Percentiles rank a stretch among this genome's conserved stretches.
Evolutionary conservation across 2,113 vertebrate species (phyloP).

Genomic region (Oncorhynchus nerka): DNA sequence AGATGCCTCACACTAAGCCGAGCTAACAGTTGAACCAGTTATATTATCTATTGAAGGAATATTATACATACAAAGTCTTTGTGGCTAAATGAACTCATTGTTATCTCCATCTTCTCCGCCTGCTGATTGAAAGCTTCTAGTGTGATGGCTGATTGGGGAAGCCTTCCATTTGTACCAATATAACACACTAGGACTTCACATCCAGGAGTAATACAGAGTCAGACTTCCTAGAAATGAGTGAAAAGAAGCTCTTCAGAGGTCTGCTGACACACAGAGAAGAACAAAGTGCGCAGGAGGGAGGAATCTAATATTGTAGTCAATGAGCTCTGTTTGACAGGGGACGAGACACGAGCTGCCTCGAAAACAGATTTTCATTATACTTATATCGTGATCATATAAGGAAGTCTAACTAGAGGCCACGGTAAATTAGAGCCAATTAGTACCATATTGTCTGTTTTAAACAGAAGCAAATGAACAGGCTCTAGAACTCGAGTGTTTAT

Average conservation of each 20-base stretch:
- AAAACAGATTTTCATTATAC: slow-evolving; percentile 59
- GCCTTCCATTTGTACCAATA: slow-evolving; percentile 10
- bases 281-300: slow-evolving; percentile 29
- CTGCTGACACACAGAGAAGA: slow-evolving; percentile 34
- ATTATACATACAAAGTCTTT: slow-evolving; percentile 40
- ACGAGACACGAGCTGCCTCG: slow-evolving; percentile 41
- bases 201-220: slow-evolving; percentile 38
- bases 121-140: slow-evolving; percentile 43
- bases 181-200: slow-evolving; percentile 13
- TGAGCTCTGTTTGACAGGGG: slow-evolving; percentile 50
- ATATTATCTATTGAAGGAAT: slow-evolving; percentile 14
- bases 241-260: slow-evolving; percentile 30
- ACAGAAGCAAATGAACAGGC: slow-evolving; percentile 47
- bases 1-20: slow-evolving; percentile 15
- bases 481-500: slow-evolving; percentile 33
- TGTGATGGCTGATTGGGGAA: slow-evolving; percentile 39
- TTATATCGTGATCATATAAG: slow-evolving; percentile 63
- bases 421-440: slow-evolving; percentile 63
- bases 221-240: slow-evolving; percentile 24
- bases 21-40: not conserved
- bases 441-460: slow-evolving; percentile 54
- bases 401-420: slow-evolving; percentile 57
- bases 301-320: slow-evolving; percentile 45
- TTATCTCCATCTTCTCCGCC: slow-evolving; percentile 50
- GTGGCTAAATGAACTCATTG: slow-evolving; percentile 55